Percentiles rank a stretch among this genome's conserved stretches.
Evolutionary conservation across 2,888 invertebrate genomes (phyloP).

Genomic region (Drosophila macrospina): DNA sequence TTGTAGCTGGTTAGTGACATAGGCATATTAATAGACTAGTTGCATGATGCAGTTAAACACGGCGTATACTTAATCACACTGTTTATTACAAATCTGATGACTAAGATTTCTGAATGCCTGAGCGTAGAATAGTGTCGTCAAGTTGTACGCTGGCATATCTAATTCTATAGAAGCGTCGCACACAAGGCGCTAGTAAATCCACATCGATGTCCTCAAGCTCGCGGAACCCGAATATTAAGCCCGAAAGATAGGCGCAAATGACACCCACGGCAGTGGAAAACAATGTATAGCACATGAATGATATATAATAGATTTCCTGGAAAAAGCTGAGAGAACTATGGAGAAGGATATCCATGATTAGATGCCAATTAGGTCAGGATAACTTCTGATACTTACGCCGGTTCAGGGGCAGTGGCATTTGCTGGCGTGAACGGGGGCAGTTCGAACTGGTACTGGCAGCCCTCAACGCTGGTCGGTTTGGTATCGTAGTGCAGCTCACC

Average conservation of each 20-base stretch:
- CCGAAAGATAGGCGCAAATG: constrained; percentile 87
- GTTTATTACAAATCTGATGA: constrained; percentile 52
- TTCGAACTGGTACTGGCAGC: constrained; percentile 87
- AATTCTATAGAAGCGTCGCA: constrained; percentile 86
- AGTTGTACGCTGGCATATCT: constrained; percentile 76
- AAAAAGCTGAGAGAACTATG: constrained; percentile 56
- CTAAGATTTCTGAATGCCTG: constrained; percentile 27
- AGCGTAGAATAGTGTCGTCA: constrained; percentile 59
- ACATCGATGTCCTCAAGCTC: constrained; percentile 87
- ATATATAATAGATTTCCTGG: constrained; percentile 87
- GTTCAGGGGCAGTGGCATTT: constrained; percentile 44
- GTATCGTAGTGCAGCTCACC: constrained; percentile 87
- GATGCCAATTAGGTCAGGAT: background rate
- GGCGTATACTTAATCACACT: constrained; percentile 13
- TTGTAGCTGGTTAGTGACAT: constrained; percentile 21
- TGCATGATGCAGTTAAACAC: constrained; percentile 28
- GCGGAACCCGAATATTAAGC: constrained; percentile 86
- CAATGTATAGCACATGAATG: constrained; percentile 90
- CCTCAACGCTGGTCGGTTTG: constrained; percentile 86
- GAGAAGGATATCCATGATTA: background rate
- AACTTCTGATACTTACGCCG: constrained; percentile 29
- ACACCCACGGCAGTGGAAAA: constrained; percentile 88
- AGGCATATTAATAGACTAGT: constrained; percentile 2
- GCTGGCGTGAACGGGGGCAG: constrained; percentile 37
- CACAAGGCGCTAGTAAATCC: constrained; percentile 88